Evolutionary conservation across 2,888 invertebrate genomes (phyloP), one percentile per base, ranked within the genome.

Genomic region (Xanthorhoe designata): DNA sequence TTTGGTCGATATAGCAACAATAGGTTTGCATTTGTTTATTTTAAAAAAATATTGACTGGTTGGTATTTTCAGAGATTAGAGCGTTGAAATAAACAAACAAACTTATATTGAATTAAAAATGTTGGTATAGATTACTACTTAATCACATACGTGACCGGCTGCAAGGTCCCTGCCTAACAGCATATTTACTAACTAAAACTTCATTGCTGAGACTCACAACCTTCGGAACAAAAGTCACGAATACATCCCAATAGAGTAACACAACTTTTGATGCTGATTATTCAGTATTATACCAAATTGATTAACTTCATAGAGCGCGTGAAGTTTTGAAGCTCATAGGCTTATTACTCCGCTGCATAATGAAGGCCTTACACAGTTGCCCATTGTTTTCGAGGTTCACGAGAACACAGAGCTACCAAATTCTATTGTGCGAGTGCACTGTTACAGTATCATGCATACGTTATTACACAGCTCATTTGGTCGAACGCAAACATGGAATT

Each of bases 311-410:
- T 51, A 58, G 17, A 35, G 15, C 59, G 50, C 10, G 24, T 47
- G 29, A 61, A 58, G 49, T 74, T 71, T 69, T 35, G 67, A 68
- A 75, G 75, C 78, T 75, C 71, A 74, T 70, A 75, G 73, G 71
- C 76, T 71, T 72, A 75, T 74, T 74, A 72, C 71, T 64, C 50
- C 60, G 60, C 35, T 74, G 66, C 64, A 75, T 72, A 74, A 73
- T 72, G 67, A 68, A 77, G 73, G 71, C 72, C 75, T 64, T 68
- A 69, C 68, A 65, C 49, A 54, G 59, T 56, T 53, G 51, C 71
- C 87, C 71, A 87, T 91, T 90, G 90, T 91, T 87, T 85, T 80
- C 47, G 15, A 47, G 75, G 60, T 73, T 75, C 45, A 73, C 76
- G 78, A 75, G 76, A 77, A 76, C 76, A 74, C 76, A 74, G 68